Evolutionary conservation across 2,797 vertebrate species (phyloP).

Genomic region (Psittacula derbiana): DNA sequence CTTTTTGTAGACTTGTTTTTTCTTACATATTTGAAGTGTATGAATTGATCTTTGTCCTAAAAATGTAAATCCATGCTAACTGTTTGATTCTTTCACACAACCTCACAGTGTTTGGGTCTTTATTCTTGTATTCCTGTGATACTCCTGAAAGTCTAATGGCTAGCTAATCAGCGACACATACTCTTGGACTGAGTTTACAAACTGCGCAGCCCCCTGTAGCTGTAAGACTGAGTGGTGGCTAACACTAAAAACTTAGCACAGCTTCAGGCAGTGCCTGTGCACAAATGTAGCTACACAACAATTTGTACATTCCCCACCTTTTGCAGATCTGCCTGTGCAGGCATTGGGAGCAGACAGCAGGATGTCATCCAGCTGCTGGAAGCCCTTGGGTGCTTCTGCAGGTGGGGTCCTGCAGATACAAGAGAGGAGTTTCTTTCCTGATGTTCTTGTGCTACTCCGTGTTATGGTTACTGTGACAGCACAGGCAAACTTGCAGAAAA

Average conservation of each 20-base stretch:
- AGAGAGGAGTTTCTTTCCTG: not conserved
- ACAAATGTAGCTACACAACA: rapidly evolving
- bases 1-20: not conserved
- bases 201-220: not conserved
- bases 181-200: not conserved
- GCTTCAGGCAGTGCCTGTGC: not conserved
- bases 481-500: not conserved
- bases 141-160: too few species aligned
- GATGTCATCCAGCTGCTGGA: not conserved
- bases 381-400: not conserved
- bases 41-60: not conserved
- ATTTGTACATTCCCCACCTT: not conserved
- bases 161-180: not conserved
- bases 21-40: not conserved
- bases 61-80: not conserved
- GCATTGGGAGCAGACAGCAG: not conserved
- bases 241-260: rapidly evolving
- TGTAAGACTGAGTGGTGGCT: not conserved
- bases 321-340: not conserved
- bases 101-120: not conserved
- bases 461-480: rapidly evolving
- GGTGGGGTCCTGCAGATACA: rapidly evolving
- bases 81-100: not conserved
- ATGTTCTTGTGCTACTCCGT: not conserved
- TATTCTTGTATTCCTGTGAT: not conserved